Evolutionary conservation across 2,888 invertebrate species (phyloP), one percentile per base, ranked within the genome.

Genomic region (Troides aeacus): DNA sequence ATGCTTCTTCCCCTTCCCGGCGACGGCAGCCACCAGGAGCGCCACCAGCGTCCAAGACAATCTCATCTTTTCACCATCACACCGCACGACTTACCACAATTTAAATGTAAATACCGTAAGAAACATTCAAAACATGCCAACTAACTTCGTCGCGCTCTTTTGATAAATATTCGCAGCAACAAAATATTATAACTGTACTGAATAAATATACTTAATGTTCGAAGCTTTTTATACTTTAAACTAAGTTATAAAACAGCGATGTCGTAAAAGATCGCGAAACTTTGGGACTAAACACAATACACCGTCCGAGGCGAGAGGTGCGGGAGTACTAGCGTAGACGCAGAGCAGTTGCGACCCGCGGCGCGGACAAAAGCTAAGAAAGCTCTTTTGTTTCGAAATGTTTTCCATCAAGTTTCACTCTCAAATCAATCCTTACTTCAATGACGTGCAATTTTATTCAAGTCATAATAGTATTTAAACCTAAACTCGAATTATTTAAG

Each of bases 1-100:
- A 71, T 88, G 87, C 69, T 86, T 89, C 82, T 89, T 90, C 68
- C 86, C 87, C 73, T 85, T 88, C 71, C 84, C 86, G 69, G 84
- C 81, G 72, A 81, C 87, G 56, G 81, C 81, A 61, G 82, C 79
- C 81, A 84, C 84, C 82, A 89, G 78, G 81, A 89, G 76, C 77
- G 76, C 67, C 74, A 77, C 74, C 84, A 86, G 80, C 77, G 78
- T 77, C 80, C 83, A 86, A 74, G 72, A 71, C 78, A 78, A 77
- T 87, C 85, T 85, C 85, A 86, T 88, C 65, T 72, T 70, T 72
- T 59, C 75, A 83, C 77, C 76, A 81, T 77, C 78, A 75, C 75
- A 73, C 74, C 76, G 74, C 64, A 73, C 72, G 62, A 72, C 72
- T 39, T 39, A 74, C 68, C 36, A 57, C 36, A n/a, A 64, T 12